A percentile compares a stretch with the other conserved stretches of the same genome.
Evolutionary conservation across 1,140 invertebrate genomes (phyloP).

Genomic region (Drosophila watanabei): DNA sequence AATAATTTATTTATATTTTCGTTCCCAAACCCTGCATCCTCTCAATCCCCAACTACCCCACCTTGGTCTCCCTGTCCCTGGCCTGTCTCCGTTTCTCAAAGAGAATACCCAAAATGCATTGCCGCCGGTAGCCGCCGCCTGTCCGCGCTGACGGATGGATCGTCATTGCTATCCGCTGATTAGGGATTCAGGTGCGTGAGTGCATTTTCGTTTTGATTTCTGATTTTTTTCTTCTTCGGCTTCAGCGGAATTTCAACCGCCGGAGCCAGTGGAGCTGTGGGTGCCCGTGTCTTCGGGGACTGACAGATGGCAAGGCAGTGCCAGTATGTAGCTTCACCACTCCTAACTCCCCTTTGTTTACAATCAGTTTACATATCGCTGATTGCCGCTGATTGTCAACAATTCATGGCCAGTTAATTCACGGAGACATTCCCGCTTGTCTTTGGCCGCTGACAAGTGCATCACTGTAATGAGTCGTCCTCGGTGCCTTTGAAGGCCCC

Average conservation of each 20-base stretch:
- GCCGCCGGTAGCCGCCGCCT: conserved; percentile 61
- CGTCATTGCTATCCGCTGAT: conserved; percentile 60
- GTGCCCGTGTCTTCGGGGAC: conserved; percentile 55
- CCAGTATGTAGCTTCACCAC: conserved; percentile 10
- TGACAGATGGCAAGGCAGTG: conserved; percentile 71
- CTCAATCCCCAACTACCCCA: neutral
- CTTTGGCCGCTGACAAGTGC: conserved; percentile 59
- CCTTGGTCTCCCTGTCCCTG: neutral
- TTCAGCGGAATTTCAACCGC: conserved; percentile 72
- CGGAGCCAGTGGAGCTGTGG: conserved; percentile 55
- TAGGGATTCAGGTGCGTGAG: conserved; percentile 81
- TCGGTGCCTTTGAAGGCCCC: conserved; percentile 55
- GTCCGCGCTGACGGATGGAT: conserved; percentile 41
- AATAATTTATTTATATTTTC: neutral
- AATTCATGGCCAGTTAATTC: conserved; percentile 38
- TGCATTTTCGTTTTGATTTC: conserved; percentile 64
- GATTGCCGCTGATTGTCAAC: conserved; percentile 66
- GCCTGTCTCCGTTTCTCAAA: conserved; percentile 7
- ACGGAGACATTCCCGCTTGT: conserved; percentile 31
- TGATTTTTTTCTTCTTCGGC: conserved; percentile 31
- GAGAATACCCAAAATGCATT: conserved; percentile 58
- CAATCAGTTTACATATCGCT: conserved; percentile 53
- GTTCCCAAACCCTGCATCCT: neutral
- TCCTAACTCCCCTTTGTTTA: conserved; percentile 25
- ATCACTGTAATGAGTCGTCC: conserved; percentile 61